Percentiles rank a stretch among this genome's conserved stretches.
Evolutionary conservation across 92 coral and sea anemone species (phyloP).

Genomic region (Ricordea florida): DNA sequence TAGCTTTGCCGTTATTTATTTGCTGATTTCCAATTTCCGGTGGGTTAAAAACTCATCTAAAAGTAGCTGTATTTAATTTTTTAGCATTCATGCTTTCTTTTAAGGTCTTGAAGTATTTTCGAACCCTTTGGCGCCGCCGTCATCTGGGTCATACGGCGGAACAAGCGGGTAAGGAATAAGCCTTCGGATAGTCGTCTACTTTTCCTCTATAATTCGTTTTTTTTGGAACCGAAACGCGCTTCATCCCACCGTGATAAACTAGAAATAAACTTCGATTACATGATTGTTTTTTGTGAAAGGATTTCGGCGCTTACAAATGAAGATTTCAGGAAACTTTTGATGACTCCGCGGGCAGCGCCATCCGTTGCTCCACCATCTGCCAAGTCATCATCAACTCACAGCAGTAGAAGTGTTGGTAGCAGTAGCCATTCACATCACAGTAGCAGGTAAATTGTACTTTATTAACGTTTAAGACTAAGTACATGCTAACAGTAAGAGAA

Average conservation of each 20-base stretch:
- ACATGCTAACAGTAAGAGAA: too few relatives aligned
- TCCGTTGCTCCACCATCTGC: constrained; percentile 91
- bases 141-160: constrained; percentile 54
- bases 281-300: constrained; percentile 21
- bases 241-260: too few relatives aligned
- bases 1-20: neutral
- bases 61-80: neutral
- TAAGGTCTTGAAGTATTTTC: constrained; percentile 80
- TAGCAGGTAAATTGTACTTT: constrained; percentile 1
- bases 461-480: neutral
- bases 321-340: constrained; percentile 94
- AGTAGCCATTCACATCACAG: constrained; percentile 12
- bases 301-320: constrained; percentile 88
- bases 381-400: constrained; percentile 50
- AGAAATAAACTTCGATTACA: too few relatives aligned
- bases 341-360: constrained; percentile 95
- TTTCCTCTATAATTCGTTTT: too few relatives aligned
- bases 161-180: too few relatives aligned
- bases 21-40: too few relatives aligned
- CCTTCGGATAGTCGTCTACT: too few relatives aligned
- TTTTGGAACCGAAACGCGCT: too few relatives aligned
- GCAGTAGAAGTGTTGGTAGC: constrained; percentile 27
- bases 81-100: neutral
- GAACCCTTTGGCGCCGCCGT: constrained; percentile 94
- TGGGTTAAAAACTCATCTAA: too few relatives aligned